Evolutionary conservation across 2,113 vertebrate species (phyloP).

Genomic region (Orientallactaga bullata): DNA sequence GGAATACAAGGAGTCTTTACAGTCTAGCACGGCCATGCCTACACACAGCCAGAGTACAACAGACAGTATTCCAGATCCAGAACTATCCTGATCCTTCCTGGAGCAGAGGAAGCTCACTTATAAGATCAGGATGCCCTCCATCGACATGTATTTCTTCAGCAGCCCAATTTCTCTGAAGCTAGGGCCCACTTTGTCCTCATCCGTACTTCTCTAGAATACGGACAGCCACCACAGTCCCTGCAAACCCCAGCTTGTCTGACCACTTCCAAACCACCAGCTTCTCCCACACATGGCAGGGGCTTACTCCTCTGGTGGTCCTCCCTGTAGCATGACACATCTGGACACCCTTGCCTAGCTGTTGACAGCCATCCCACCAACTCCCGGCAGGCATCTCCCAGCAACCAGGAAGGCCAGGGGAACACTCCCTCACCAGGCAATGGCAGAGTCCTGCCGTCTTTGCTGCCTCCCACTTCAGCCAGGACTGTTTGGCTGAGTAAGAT

Average conservation of each 20-base stretch:
- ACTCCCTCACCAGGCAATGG: neutral
- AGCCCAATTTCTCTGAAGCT: neutral
- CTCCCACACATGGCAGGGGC: neutral
- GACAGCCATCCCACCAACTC: neutral
- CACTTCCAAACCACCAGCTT: neutral
- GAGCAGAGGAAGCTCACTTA: neutral
- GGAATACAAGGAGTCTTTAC: neutral
- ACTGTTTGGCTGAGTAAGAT: neutral
- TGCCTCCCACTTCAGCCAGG: neutral
- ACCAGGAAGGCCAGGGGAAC: neutral
- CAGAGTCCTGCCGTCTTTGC: neutral
- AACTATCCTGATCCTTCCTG: slow-evolving; percentile 8
- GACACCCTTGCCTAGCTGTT: slow-evolving; percentile 16
- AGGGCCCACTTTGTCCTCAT: neutral
- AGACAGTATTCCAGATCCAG: neutral
- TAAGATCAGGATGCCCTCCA: neutral
- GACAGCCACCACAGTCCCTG: neutral
- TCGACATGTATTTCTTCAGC: neutral
- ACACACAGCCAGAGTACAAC: neutral
- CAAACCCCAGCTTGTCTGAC: neutral
- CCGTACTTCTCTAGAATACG: neutral
- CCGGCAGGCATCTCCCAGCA: slow-evolving; percentile 45
- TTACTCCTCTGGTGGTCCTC: neutral
- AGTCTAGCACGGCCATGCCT: neutral
- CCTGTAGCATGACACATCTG: neutral